These are phyloP conservation scores for Caenorhabditis tropicalis DNA, from an alignment of 1,140 invertebrate species.

Conservation along the genomic window DNA sequence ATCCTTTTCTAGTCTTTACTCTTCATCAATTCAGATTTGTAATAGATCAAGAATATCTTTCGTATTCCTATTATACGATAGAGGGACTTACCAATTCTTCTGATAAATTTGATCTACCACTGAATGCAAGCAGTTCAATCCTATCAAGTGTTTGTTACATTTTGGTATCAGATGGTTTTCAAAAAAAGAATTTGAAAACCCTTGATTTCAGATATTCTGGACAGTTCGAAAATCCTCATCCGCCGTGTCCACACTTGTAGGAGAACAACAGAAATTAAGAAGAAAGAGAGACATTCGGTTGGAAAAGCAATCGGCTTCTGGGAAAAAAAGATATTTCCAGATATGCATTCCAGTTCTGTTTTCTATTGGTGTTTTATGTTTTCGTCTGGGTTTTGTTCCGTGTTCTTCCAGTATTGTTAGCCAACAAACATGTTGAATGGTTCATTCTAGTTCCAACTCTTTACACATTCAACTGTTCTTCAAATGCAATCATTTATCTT, in stretches of 20 bases:
- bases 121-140: background rate
- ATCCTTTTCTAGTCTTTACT: no score
- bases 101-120: background rate
- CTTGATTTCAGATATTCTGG: background rate
- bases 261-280: background rate
- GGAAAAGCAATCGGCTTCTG: background rate
- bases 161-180: background rate
- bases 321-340: background rate
- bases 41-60: background rate
- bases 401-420: background rate
- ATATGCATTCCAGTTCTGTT: background rate
- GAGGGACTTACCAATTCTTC: background rate
- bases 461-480: background rate
- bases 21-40: background rate
- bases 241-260: background rate
- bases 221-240: background rate
- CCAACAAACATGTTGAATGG: background rate
- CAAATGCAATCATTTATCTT: background rate
- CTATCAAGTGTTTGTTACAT: background rate
- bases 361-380: background rate
- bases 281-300: background rate
- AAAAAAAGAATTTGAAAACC: background rate
- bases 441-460: background rate
- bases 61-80: background rate
- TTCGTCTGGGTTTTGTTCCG: conserved; percentile 1